Evolutionary conservation across 2,113 vertebrate genomes (phyloP).

Genomic region (Pomatorhinus ruficollis): DNA sequence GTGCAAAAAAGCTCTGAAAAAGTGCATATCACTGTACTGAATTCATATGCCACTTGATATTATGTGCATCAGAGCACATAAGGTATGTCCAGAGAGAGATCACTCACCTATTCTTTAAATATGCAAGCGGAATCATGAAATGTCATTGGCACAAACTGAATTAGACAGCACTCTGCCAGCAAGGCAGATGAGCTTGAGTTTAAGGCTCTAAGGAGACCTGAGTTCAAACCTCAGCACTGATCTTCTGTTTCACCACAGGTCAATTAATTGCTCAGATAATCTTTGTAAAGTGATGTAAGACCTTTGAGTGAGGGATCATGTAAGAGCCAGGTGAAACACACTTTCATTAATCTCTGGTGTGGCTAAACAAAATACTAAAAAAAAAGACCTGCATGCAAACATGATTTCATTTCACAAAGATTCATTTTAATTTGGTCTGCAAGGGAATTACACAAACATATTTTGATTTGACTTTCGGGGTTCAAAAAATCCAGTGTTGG

Average conservation of each 20-base stretch:
- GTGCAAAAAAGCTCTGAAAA: constrained; percentile 27
- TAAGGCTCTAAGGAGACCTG: neutral
- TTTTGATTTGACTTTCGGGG: neutral
- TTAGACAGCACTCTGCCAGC: neutral
- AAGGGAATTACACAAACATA: neutral
- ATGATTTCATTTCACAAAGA: neutral
- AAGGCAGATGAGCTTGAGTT: neutral
- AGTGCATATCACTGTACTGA: neutral
- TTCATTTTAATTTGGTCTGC: neutral
- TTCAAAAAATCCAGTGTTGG: neutral
- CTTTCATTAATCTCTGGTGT: neutral
- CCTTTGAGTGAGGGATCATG: neutral
- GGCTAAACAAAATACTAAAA: neutral
- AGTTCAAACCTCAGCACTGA: neutral
- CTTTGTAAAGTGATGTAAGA: neutral
- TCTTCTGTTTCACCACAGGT: constrained; percentile 1
- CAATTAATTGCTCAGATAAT: neutral
- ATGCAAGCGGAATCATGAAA: constrained; percentile 37
- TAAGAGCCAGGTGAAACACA: neutral
- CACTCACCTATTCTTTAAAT: constrained; percentile 46
- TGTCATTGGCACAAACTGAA: constrained; percentile 31
- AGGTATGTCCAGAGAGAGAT: constrained; percentile 62
- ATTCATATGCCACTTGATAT: constrained; percentile 55
- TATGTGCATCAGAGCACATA: constrained; percentile 57
- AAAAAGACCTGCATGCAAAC: neutral